Evolutionary conservation across 2,888 invertebrate species (phyloP), one percentile per base, ranked within the genome.

Genomic region (Ichneumoninae sp.): DNA sequence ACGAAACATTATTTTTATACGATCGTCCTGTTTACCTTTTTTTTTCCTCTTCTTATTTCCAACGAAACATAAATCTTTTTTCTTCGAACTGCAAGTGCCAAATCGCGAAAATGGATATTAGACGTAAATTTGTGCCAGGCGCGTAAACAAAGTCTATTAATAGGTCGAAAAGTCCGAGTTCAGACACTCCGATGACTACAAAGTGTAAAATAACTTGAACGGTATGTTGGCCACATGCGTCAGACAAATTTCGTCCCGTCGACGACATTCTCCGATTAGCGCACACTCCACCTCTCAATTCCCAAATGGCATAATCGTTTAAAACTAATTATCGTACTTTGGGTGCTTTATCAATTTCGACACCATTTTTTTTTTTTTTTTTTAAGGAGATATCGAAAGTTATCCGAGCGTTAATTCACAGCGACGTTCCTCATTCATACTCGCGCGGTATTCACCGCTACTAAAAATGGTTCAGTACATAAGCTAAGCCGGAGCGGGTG

Each of bases 401-500:
- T 33, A 63, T 63, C 16, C 63, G 13, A 16, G 30, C 63, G 30
- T 63, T 33, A 63, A 63, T 63, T 63, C 16, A n/a, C 33, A 63
- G 30, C n/a, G n/a, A 63, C 26, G 13, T 26, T 57, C 5, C 57
- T 63, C 63, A 63, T 63, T 63, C 63, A 63, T 63, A 63, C 63
- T 63, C 63, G 33, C 33, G 30, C 33, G 13, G 30, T n/a, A 30
- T 30, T 63, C 63, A 30, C 33, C 16, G 52, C 30, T 54, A 22
- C 40, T 33, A 36, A 76, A 81, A 76, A 73, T 33, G 60, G 16
- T 74, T 60, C 63, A 36, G 52, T 10, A 36, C n/a, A 77, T 3
- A 68, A 66, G 22, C 57, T 50, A 26, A 75, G 63, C 71, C 60
- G 77, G 65, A 83, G 50, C 22, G 8, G 47, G 82, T 78, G 81